phyloP scores from a whole-genome alignment of 2,888 invertebrate species.

The Heliconius cydno region DNA sequence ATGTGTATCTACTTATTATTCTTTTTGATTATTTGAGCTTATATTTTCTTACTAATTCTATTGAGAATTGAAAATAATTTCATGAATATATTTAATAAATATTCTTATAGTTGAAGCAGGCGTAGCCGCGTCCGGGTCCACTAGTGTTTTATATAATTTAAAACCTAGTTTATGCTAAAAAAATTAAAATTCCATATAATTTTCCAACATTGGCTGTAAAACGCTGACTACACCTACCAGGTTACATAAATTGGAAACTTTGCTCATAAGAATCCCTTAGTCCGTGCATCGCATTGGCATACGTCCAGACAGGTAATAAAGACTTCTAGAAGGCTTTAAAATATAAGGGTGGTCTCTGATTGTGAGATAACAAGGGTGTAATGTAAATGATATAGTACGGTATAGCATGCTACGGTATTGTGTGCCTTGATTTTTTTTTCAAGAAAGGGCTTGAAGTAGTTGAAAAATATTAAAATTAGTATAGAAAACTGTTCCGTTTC shows the following conservation, averaged over 20 bases:
- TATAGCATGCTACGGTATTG: background rate
- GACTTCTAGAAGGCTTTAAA: constrained; percentile 26
- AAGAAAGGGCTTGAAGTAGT: background rate
- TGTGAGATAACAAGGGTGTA: background rate
- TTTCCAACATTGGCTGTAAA: constrained; percentile 10
- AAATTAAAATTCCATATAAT: background rate
- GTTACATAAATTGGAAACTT: constrained; percentile 38
- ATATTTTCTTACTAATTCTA: too few relatives aligned
- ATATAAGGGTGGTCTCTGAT: constrained; percentile 17
- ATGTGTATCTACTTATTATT: too few relatives aligned
- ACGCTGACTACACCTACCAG: constrained; percentile 20
- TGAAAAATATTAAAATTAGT: background rate
- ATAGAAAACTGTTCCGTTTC: background rate
- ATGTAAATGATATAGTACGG: background rate
- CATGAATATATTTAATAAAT: too few relatives aligned
- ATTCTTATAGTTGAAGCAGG: too few relatives aligned
- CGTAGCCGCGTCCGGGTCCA: too few relatives aligned
- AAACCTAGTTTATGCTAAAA: background rate
- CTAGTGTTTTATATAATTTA: background rate
- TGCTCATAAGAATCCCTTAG: constrained; percentile 27
- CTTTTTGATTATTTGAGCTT: too few relatives aligned
- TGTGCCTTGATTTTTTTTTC: background rate
- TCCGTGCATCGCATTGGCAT: constrained; percentile 29
- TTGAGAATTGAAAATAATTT: too few relatives aligned
- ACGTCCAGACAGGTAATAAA: constrained; percentile 35